phyloP scores from a whole-genome alignment of 30 jellyfish, hydroid and myxozoan species.

The Pseudorhiza aurosa region DNA sequence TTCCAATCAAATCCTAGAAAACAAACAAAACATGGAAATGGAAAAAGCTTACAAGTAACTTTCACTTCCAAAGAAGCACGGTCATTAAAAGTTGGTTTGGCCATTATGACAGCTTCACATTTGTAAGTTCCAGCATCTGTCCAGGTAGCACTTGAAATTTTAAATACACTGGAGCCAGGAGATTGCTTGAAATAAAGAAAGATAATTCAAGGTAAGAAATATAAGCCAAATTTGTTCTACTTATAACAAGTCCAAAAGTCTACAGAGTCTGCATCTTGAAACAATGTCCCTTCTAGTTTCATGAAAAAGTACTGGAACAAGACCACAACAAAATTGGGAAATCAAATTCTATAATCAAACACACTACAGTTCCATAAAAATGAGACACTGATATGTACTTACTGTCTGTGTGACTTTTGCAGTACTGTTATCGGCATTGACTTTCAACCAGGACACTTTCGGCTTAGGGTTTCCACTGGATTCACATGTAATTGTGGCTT shows the following conservation, averaged over 20 bases:
- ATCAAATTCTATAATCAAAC: too few species aligned
- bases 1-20: too few species aligned
- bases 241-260: too few species aligned
- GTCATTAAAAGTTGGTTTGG: conserved; percentile 30
- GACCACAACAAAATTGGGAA: too few species aligned
- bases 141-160: conserved; percentile 27
- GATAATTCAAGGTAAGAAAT: neutral
- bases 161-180: conserved; percentile 23
- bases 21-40: too few species aligned
- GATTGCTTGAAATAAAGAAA: neutral
- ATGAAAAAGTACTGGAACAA: too few species aligned
- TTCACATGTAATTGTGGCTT: conserved; percentile 2
- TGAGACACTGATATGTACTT: too few species aligned
- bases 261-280: too few species aligned
- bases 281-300: too few species aligned
- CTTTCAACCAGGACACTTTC: conserved; percentile 30
- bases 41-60: too few species aligned
- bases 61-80: conserved; percentile 2
- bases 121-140: conserved; percentile 47
- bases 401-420: conserved; percentile 8
- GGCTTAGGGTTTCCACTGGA: conserved; percentile 64
- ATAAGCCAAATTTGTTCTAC: too few species aligned
- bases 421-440: neutral
- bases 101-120: conserved; percentile 34
- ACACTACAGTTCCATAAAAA: too few species aligned